Conservation (phyloP, 1,140 invertebrate genomes). For the Pseudoatta argentina region DNA sequence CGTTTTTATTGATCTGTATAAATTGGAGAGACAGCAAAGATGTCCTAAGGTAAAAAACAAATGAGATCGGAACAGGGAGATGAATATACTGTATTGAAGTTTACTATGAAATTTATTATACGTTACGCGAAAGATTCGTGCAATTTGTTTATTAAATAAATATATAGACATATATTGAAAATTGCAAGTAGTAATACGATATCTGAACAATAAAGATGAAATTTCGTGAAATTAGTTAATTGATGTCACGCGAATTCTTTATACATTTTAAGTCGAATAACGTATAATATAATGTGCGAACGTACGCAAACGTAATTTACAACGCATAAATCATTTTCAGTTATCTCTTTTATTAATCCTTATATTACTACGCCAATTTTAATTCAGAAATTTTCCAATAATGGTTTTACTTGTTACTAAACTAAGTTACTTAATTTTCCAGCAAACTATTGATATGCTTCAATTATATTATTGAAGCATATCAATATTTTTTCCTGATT, state of each 20-base stretch:
- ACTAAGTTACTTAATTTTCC: not conserved
- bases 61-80: not conserved
- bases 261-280: not conserved
- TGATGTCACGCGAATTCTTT: not conserved
- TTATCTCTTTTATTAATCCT: slow-evolving; percentile 15
- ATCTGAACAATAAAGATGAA: not conserved
- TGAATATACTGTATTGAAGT: slow-evolving; percentile 13
- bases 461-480: not conserved
- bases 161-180: not conserved
- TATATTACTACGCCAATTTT: not conserved
- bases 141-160: not conserved
- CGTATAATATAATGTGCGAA: not conserved
- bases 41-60: not conserved
- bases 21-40: slow-evolving; percentile 6
- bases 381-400: not conserved
- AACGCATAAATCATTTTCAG: not conserved
- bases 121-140: not conserved
- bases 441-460: not conserved
- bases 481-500: not conserved
- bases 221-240: not conserved
- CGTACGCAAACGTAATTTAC: not conserved
- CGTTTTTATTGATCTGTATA: not conserved
- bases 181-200: not conserved
- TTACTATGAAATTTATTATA: not conserved
- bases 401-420: not conserved